phyloP scores from a whole-genome alignment of 2,797 vertebrate species.

The Pelobates cultripes region DNA sequence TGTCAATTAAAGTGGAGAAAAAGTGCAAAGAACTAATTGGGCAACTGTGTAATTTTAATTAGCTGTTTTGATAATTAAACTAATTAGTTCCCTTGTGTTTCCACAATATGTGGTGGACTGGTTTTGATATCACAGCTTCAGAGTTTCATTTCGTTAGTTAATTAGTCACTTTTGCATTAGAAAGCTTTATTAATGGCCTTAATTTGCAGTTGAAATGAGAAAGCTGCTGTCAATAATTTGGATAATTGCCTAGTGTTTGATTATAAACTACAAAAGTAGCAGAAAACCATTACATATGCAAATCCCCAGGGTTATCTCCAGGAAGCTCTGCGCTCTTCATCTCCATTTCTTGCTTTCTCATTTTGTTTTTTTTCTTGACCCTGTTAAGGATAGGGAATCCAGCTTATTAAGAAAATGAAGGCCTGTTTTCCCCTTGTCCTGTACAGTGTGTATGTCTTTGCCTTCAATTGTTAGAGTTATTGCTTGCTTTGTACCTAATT shows the following conservation, averaged over 20 bases:
- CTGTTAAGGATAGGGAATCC: constrained; percentile 82
- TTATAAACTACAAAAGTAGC: constrained; percentile 97
- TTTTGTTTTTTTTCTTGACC: constrained; percentile 85
- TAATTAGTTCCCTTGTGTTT: constrained; percentile 96
- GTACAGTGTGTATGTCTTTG: constrained; percentile 77
- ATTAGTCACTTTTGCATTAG: constrained; percentile 99
- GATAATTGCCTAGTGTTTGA: constrained; percentile 99
- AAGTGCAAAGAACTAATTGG: constrained; percentile 97
- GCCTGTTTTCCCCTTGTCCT: constrained; percentile 76
- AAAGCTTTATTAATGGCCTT: constrained; percentile 99
- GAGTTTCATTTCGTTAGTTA: constrained; percentile 96
- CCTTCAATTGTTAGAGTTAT: constrained; percentile 92
- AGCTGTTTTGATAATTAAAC: constrained; percentile 91
- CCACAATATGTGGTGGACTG: constrained; percentile 95
- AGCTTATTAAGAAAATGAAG: constrained; percentile 85
- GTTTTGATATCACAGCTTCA: constrained; percentile 92
- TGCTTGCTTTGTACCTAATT: constrained; percentile 99
- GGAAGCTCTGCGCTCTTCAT: constrained; percentile 87
- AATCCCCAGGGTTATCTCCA: constrained; percentile 88
- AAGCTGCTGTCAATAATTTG: constrained; percentile 99
- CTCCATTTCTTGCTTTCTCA: constrained; percentile 87
- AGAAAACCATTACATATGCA: constrained; percentile 84
- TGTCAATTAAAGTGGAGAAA: constrained; percentile 94
- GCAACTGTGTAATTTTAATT: constrained; percentile 89
- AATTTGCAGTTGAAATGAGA: constrained; percentile 99